Percentiles rank a stretch among this genome's conserved stretches.
phyloP scores from a whole-genome alignment of 2,888 invertebrate genomes.

The Patella pellucida region DNA sequence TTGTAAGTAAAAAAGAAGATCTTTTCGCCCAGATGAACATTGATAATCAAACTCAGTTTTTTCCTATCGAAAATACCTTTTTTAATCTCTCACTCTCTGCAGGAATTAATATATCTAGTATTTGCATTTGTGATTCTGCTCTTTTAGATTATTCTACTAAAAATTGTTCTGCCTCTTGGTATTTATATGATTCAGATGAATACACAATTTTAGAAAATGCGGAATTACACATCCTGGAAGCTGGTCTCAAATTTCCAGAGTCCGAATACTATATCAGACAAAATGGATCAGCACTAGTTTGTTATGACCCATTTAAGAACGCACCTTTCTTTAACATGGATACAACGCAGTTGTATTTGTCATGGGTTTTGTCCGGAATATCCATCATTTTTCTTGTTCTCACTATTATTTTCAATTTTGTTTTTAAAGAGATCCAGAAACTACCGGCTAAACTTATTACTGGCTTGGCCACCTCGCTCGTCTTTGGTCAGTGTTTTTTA shows the following conservation, averaged over 20 bases:
- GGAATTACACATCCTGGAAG: neutral
- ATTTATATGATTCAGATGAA: neutral
- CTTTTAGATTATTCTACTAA: neutral
- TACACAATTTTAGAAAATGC: neutral
- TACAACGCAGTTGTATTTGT: neutral
- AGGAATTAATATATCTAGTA: neutral
- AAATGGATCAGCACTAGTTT: neutral
- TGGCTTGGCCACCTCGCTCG: constrained; percentile 21
- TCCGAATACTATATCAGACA: neutral
- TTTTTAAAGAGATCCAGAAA: constrained; percentile 19
- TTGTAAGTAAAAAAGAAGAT: neutral
- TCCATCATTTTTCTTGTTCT: constrained; percentile 20
- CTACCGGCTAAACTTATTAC: constrained; percentile 24
- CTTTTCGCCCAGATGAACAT: neutral
- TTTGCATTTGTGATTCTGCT: neutral
- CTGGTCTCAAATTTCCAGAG: neutral
- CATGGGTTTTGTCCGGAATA: constrained; percentile 5
- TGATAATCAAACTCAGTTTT: neutral
- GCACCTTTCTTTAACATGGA: neutral
- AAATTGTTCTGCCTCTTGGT: neutral
- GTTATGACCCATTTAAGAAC: neutral
- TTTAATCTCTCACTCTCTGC: neutral
- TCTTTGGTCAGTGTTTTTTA: constrained; percentile 23
- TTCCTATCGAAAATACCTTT: neutral
- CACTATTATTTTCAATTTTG: constrained; percentile 20